These are phyloP conservation scores for Pteruthius melanotis DNA, from an alignment of 2,113 vertebrate genomes.

Conservation along the genomic window DNA sequence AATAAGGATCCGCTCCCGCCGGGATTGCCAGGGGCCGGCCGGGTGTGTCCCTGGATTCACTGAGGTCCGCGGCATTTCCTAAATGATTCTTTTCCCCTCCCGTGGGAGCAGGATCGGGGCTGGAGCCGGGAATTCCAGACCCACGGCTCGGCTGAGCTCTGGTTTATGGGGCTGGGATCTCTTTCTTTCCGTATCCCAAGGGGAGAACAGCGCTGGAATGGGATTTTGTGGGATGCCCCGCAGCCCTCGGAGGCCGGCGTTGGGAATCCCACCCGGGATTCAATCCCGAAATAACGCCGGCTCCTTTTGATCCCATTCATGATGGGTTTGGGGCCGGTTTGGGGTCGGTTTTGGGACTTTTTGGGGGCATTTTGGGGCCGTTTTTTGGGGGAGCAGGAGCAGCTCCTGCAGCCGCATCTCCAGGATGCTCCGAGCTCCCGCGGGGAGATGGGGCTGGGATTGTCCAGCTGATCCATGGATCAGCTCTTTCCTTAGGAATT, in stretches of 20 bases:
- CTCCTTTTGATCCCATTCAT: no score
- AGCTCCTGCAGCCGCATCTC: neutral
- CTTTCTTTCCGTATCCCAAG: neutral
- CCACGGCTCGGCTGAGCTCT: neutral
- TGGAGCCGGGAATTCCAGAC: neutral
- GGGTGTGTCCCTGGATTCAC: no score
- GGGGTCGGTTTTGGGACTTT: neutral
- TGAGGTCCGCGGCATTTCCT: neutral
- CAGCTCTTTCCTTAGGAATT: neutral
- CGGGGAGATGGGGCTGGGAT: neutral
- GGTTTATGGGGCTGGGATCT: accelerated
- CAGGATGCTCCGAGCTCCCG: neutral
- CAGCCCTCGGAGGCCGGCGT: neutral
- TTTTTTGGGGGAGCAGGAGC: neutral
- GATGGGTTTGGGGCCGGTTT: neutral
- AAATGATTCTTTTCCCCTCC: neutral
- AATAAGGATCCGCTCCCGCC: neutral
- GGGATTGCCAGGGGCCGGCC: neutral
- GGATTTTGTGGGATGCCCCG: neutral
- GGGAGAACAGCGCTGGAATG: neutral
- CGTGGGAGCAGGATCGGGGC: neutral
- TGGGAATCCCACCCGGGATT: neutral
- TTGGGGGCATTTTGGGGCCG: accelerated
- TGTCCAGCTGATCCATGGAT: neutral
- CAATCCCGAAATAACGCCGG: accelerated